Conservation (phyloP, 2,113 vertebrate genomes). For the Caranx ignobilis region DNA sequence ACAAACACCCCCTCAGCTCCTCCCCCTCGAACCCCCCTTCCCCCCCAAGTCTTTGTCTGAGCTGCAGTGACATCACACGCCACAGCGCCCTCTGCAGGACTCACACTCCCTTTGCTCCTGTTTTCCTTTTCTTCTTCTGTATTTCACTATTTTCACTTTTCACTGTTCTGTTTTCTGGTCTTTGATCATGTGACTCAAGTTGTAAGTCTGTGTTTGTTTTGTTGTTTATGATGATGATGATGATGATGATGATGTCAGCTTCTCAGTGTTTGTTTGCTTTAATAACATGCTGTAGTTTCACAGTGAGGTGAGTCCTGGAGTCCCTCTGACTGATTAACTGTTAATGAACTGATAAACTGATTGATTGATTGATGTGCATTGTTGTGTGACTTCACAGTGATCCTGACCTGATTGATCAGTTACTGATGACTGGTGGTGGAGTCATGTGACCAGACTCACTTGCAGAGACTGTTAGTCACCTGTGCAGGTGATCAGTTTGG, state of each 20-base stretch:
- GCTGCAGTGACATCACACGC: not conserved
- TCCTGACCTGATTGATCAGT: not conserved
- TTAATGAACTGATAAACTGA: not conserved
- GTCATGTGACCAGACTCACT: slow-evolving; percentile 21
- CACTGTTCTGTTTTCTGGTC: no score
- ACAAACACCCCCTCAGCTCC: slow-evolving; percentile 17
- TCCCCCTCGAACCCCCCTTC: not conserved
- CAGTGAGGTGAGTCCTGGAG: not conserved
- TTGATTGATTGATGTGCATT: not conserved
- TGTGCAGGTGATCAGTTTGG: not conserved
- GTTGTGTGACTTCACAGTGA: not conserved
- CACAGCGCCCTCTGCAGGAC: slow-evolving; percentile 38
- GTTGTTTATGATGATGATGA: no score
- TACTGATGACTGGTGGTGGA: not conserved
- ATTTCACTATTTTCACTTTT: no score
- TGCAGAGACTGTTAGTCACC: not conserved
- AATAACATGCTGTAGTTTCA: not conserved
- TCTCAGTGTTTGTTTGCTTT: no score
- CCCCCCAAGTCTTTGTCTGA: no score
- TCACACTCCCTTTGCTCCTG: no score
- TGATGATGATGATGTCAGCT: no score
- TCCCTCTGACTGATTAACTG: not conserved
- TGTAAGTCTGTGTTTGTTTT: no score
- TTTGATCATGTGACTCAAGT: no score
- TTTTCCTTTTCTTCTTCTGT: no score